These are phyloP conservation scores for Perithous albicinctus DNA, from an alignment of 2,888 invertebrate genomes.

Conservation along the genomic window DNA sequence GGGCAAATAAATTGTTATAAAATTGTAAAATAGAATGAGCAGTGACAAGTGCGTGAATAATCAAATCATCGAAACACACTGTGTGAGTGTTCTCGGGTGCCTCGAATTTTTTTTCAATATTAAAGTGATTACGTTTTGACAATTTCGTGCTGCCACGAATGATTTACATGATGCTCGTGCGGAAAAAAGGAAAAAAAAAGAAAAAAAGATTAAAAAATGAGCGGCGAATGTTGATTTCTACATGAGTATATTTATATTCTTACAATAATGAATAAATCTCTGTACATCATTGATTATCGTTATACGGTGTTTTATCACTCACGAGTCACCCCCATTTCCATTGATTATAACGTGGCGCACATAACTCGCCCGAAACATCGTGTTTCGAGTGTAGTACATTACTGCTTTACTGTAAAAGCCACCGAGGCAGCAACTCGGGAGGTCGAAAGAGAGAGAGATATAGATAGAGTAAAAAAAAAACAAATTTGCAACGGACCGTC, in stretches of 20 bases:
- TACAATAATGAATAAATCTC: slow-evolving; percentile 53
- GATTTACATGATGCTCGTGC: background rate
- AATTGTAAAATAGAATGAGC: slow-evolving; percentile 22
- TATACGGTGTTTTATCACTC: slow-evolving; percentile 16
- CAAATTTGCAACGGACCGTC: slow-evolving; percentile 37
- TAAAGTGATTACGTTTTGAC: background rate
- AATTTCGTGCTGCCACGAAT: background rate
- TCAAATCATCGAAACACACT: slow-evolving; percentile 7
- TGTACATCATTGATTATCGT: slow-evolving; percentile 48
- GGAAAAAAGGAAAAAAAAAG: too few relatives aligned
- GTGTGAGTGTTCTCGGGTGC: slow-evolving; percentile 5
- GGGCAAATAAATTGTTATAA: slow-evolving; percentile 7
- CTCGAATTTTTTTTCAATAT: slow-evolving; percentile 23
- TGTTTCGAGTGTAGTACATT: slow-evolving; percentile 30
- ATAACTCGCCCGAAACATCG: slow-evolving; percentile 25
- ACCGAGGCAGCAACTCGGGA: slow-evolving; percentile 5
- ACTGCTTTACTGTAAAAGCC: slow-evolving; percentile 16
- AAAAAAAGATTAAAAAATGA: background rate
- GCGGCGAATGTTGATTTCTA: slow-evolving; percentile 52
- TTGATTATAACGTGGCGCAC: slow-evolving; percentile 8
- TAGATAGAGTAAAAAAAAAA: slow-evolving; percentile 23
- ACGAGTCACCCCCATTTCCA: slow-evolving; percentile 8
- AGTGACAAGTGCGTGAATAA: slow-evolving; percentile 14
- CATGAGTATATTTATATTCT: slow-evolving; percentile 64
- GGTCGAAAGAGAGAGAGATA: background rate